Evolutionary conservation across 2,888 invertebrate species (phyloP), one percentile per base, ranked within the genome.

Genomic region (Harpagoxenus sublaevis): DNA sequence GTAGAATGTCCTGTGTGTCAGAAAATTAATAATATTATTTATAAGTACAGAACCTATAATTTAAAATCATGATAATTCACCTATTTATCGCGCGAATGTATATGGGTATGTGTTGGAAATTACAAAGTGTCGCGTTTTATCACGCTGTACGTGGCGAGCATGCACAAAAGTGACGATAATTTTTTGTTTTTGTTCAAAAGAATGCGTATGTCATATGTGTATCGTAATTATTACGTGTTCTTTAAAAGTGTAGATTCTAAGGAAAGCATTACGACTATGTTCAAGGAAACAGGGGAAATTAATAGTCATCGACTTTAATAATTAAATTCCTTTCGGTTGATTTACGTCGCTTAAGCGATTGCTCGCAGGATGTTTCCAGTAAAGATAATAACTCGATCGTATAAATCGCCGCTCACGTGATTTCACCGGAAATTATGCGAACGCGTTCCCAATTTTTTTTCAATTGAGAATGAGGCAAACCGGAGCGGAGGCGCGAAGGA

Each of bases 381-480:
- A 70, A 71, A 35, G 73, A 81, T 81, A 81, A 81, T 73, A 48
- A 62, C 45, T 35, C 5, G 23, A 23, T 23, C 23, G 48, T 60
- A n/a, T 45, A 71, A 73, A 31, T 73, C 60, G 51, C 48, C 35
- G 28, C 60, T 79, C 23, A 31, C 60, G n/a, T 62, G 73, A 79
- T 79, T 79, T 79, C 79, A 79, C 73, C 79, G 79, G 79, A 79
- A 79, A 79, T 79, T 79, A 60, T 79, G 73, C 57, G 73, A 79
- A 60, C 57, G 6, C 57, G 71, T 81, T 73, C 28, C 10, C 15
- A 23, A 48, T 48, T 57, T 71, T 71, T 81, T 51, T 28, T 28
- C 66, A 31, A 42, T 55, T 31, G 51, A 39, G 51, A 86, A 81
- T 23, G 79, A 63, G 23, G 55, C 15, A 35, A 84, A 53, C 12